Base-by-base conservation (phyloP, 2,888 invertebrate genomes). In the Aricia artaxerxes region DNA sequence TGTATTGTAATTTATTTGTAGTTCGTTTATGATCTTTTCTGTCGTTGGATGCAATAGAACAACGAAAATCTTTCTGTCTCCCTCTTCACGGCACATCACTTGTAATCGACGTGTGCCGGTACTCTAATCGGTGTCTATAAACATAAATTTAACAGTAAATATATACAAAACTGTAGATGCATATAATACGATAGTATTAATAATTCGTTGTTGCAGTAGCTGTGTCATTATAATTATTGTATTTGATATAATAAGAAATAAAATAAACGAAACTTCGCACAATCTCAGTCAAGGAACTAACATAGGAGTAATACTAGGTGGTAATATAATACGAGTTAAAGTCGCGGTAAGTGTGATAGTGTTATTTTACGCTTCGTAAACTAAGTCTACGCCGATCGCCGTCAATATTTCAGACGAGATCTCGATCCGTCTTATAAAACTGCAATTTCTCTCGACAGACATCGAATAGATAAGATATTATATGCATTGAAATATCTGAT, bases 1-100 rank as follows among this genome's bases (percentile, higher is more conserved):
- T 92, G 87, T 92, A 92, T 87, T 93, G 93, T 94, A 89, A 90
- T 93, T 93, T 93, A 91, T 89, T 91, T 89, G 87, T 94, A 93
- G 93, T 93, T 90, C 89, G 87, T 90, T 90, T 86, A 85, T 84
- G 82, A 82, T 82, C 84, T 81, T 80, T 81, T 84, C 81, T 80
- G 79, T 84, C 82, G 84, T 84, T 82, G 84, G 86, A 86, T 85
- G 88, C 85, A 89, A 85, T 69, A 69, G 90, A 88, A 92, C 93
- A 93, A 92, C 92, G 93, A 93, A 91, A 78, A 82, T 84, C 84
- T 87, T 87, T 84, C 85, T 85, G 82, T 83, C 80, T 80, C 81
- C 80, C 82, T 88, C 85, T 85, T 84, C 85, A 87, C 86, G 87
- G 86, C 88, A 90, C 88, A 86, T 86, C 84, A 81, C 85, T 35